A percentile compares a stretch with the other conserved stretches of the same genome.
phyloP scores from a whole-genome alignment of 2,113 vertebrate species.

The Leucosticte australis region DNA sequence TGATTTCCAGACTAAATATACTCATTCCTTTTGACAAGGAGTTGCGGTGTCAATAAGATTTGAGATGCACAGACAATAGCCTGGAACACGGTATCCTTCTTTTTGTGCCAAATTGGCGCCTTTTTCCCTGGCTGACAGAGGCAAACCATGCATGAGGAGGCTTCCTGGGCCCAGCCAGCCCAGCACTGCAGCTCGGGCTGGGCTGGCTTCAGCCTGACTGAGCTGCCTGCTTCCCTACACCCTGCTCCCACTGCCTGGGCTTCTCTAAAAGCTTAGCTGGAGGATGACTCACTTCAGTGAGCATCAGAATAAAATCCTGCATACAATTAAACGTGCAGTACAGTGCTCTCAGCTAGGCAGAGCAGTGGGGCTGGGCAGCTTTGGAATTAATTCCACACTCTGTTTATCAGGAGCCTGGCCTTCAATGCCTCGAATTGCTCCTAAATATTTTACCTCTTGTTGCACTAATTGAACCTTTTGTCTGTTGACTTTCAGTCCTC shows the following conservation, averaged over 20 bases:
- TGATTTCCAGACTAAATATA: neutral
- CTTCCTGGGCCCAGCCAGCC: neutral
- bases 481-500: slow-evolving; percentile 14
- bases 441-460: slow-evolving; percentile 51
- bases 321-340: slow-evolving; percentile 16
- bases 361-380: neutral
- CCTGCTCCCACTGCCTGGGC: neutral
- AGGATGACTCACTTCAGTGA: slow-evolving; percentile 52
- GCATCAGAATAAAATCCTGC: slow-evolving; percentile 51
- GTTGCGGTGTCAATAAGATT: neutral
- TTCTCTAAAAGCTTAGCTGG: slow-evolving; percentile 42
- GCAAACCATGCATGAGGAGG: neutral
- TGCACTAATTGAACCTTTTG: slow-evolving; percentile 51
- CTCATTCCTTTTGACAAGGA: neutral
- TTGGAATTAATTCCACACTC: slow-evolving; percentile 29
- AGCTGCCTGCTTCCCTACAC: neutral
- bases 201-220: neutral
- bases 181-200: neutral
- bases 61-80: neutral
- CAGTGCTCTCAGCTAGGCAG: neutral
- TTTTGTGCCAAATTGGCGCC: neutral
- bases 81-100: neutral
- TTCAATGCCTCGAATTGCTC: neutral
- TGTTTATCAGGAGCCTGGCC: slow-evolving; percentile 25
- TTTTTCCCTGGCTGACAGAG: neutral